Conservation (phyloP, 2,113 vertebrate genomes). For the Balaeniceps rex region DNA sequence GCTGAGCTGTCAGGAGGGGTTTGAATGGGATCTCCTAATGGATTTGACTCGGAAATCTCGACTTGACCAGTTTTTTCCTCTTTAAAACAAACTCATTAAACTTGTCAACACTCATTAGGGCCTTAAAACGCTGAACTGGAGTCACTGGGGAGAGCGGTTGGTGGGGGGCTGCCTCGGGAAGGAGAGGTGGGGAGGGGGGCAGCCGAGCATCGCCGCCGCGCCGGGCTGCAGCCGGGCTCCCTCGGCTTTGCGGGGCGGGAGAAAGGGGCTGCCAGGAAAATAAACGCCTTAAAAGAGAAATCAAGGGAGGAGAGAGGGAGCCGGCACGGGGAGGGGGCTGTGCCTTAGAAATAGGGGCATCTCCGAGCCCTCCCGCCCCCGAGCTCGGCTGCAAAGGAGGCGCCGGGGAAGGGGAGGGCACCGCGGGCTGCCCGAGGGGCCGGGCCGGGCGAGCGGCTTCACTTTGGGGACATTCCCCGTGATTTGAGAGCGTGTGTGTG, state of each 20-base stretch:
- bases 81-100: conserved; percentile 92
- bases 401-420: background rate
- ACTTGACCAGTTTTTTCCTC: conserved; percentile 88
- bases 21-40: conserved; percentile 82
- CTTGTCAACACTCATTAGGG: conserved; percentile 97
- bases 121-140: conserved; percentile 82
- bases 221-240: background rate
- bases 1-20: conserved; percentile 81
- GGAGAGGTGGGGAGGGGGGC: background rate
- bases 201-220: background rate
- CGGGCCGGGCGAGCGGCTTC: background rate
- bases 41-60: conserved; percentile 95
- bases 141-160: conserved; percentile 69
- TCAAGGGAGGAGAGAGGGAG: conserved; percentile 26
- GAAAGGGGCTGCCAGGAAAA: conserved; percentile 14
- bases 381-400: background rate
- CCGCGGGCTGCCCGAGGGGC: background rate
- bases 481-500: background rate
- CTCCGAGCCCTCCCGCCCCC: background rate
- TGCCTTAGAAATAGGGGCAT: background rate
- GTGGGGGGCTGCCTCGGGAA: conserved; percentile 2
- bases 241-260: background rate
- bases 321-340: background rate
- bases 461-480: background rate
- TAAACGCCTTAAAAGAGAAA: conserved; percentile 34